Percentiles rank a stretch among this genome's conserved stretches.
These are phyloP conservation scores for Sebastes wilsoni DNA, from an alignment of 2,797 vertebrate genomes.

Conservation along the genomic window DNA sequence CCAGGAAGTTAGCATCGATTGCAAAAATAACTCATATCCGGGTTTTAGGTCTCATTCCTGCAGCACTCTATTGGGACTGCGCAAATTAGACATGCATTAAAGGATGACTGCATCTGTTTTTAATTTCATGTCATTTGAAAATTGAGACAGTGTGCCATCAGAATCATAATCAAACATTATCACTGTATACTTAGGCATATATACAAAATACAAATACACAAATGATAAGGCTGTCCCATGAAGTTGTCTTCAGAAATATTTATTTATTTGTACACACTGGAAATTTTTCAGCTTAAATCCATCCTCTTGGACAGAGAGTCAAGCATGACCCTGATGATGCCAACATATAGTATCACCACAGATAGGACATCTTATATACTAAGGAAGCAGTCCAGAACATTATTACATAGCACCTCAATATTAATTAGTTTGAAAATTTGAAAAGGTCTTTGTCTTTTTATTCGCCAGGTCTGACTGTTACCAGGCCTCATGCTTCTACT, in stretches of 20 bases:
- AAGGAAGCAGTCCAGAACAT: not conserved
- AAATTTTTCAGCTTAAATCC: not conserved
- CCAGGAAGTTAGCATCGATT: too few relatives aligned
- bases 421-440: not conserved
- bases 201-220: not conserved
- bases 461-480: not conserved
- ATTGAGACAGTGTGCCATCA: too few relatives aligned
- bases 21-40: fast-evolving
- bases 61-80: too few relatives aligned
- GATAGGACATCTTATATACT: fast-evolving
- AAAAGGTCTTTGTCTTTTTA: fast-evolving
- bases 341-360: not conserved
- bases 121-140: not conserved
- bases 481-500: not conserved
- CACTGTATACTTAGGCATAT: too few relatives aligned
- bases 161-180: fast-evolving
- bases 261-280: not conserved
- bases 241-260: not conserved
- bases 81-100: too few relatives aligned
- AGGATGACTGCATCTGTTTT: not conserved
- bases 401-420: too few relatives aligned
- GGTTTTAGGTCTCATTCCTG: too few relatives aligned
- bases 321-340: fast-evolving
- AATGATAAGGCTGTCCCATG: not conserved
- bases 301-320: not conserved